phyloP scores from a whole-genome alignment of 2,888 invertebrate species.

The Eristalinus aeneus region DNA sequence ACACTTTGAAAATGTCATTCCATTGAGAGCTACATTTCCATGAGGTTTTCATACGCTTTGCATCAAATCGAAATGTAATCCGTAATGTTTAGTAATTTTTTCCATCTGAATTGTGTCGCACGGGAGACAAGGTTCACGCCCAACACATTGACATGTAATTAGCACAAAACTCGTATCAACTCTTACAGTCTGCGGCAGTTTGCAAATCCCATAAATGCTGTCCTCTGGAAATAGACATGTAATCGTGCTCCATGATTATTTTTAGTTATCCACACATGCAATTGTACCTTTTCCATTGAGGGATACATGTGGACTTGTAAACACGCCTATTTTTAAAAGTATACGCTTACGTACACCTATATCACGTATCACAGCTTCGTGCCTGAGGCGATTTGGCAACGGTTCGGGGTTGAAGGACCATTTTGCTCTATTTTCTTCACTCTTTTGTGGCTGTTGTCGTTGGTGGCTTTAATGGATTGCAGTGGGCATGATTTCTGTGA shows the following conservation, averaged over 20 bases:
- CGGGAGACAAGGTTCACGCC: neutral
- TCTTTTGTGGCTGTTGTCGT: neutral
- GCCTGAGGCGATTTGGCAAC: neutral
- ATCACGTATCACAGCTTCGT: conserved; percentile 27
- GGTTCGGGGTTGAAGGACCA: neutral
- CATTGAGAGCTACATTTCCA: neutral
- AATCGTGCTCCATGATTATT: conserved; percentile 34
- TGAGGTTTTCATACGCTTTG: neutral
- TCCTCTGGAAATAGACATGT: conserved; percentile 33
- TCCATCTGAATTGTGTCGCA: neutral
- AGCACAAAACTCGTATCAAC: neutral
- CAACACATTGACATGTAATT: neutral
- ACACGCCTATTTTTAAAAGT: conserved; percentile 4
- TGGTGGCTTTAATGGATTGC: neutral
- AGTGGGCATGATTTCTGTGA: neutral
- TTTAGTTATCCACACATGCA: conserved; percentile 21
- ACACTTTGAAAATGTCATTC: neutral
- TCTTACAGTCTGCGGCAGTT: neutral
- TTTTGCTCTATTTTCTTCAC: neutral
- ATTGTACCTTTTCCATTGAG: conserved; percentile 10
- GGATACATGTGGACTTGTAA: conserved; percentile 2
- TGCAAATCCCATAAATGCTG: conserved; percentile 52
- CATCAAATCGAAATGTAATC: neutral
- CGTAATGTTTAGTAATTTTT: neutral
- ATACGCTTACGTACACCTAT: neutral